Percentiles rank a stretch among this genome's conserved stretches.
phyloP scores from a whole-genome alignment of 2,797 vertebrate species.

The Spinibarbus caldwelli region DNA sequence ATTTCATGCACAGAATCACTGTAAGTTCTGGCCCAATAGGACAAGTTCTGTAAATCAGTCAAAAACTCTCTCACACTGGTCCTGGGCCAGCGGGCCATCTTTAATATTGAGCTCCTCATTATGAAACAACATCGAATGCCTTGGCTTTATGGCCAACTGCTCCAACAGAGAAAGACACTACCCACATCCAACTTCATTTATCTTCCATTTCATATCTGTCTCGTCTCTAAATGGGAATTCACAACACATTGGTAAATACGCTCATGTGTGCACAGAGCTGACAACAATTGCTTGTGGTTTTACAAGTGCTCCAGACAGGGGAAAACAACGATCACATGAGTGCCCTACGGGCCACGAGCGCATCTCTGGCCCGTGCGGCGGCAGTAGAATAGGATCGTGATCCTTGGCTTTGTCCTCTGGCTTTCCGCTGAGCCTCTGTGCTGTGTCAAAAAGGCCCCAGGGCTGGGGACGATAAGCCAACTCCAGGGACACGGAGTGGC shows the following conservation, averaged over 20 bases:
- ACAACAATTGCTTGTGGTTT: constrained; percentile 54
- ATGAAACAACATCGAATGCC: not conserved
- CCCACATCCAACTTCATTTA: constrained; percentile 16
- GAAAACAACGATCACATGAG: constrained; percentile 49
- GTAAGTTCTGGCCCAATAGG: not conserved
- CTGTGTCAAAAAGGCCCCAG: constrained; percentile 52
- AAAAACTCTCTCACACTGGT: not conserved
- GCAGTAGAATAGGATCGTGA: constrained; percentile 50
- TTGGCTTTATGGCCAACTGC: not conserved
- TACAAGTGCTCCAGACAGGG: constrained; percentile 51
- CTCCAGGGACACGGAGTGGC: constrained; percentile 49
- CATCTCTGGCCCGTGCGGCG: constrained; percentile 37
- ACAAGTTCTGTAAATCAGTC: not conserved
- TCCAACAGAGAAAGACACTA: constrained; percentile 6
- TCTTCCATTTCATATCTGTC: constrained; percentile 16
- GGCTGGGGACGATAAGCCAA: constrained; percentile 52
- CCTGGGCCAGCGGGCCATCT: constrained; percentile 7
- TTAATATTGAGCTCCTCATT: not conserved
- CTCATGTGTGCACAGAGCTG: constrained; percentile 44
- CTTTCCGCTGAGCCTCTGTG: constrained; percentile 51
- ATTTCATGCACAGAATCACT: not conserved
- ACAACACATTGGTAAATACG: constrained; percentile 16
- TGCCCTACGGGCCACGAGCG: constrained; percentile 40
- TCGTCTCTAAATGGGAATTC: constrained; percentile 24
- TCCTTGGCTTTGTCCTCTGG: constrained; percentile 58